Percentiles rank a stretch among this genome's conserved stretches.
phyloP scores from a whole-genome alignment of 2,113 vertebrate species.

The Eulemur rufifrons region DNA sequence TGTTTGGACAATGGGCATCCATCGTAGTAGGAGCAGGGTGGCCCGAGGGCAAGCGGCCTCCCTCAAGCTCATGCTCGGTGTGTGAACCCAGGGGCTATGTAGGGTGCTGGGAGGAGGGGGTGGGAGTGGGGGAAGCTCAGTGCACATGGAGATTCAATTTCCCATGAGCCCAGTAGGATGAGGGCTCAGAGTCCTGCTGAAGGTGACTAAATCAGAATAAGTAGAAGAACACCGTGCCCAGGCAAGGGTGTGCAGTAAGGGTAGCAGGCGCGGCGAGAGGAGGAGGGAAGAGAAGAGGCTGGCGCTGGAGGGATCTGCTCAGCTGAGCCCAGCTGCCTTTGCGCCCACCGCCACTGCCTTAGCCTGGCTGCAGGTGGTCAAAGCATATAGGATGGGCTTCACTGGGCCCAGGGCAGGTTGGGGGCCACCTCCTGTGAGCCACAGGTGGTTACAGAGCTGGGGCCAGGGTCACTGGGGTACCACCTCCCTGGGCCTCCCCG shows the following conservation, averaged over 20 bases:
- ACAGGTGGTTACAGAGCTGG: not conserved
- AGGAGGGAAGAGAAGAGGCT: not conserved
- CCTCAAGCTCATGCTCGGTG: too few relatives aligned
- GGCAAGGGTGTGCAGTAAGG: not conserved
- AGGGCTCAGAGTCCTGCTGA: not conserved
- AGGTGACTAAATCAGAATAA: not conserved
- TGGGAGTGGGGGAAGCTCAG: not conserved
- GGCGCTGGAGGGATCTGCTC: rapidly evolving
- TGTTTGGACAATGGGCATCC: not conserved
- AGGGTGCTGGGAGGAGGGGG: not conserved
- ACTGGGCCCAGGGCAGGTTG: not conserved
- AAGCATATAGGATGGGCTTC: not conserved
- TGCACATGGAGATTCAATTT: not conserved
- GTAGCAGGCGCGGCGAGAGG: rapidly evolving
- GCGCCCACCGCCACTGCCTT: not conserved
- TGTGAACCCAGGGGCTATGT: not conserved
- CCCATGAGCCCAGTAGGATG: too few relatives aligned
- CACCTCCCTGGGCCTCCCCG: not conserved
- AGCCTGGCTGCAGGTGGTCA: not conserved
- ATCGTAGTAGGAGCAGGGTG: not conserved
- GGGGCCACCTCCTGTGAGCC: not conserved
- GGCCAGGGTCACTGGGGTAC: rapidly evolving
- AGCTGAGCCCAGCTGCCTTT: not conserved
- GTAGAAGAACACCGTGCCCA: not conserved
- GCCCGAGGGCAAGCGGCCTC: not conserved